Conservation (phyloP, 2,797 vertebrate genomes). For the Ciconia nigra region DNA sequence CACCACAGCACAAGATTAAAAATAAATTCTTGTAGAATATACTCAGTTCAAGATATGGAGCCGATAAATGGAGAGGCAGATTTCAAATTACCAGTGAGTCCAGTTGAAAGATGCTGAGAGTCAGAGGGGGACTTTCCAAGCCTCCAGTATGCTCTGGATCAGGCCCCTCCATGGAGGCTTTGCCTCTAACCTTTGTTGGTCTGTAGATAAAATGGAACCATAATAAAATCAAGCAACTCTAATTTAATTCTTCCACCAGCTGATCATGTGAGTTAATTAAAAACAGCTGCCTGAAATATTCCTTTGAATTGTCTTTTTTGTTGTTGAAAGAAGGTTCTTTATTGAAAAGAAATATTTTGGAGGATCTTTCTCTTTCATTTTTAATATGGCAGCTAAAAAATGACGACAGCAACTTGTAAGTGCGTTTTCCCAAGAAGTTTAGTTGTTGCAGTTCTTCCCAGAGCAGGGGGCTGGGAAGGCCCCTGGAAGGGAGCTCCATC, state of each 20-base stretch:
- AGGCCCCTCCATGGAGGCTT: not conserved
- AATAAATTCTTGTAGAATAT: not conserved
- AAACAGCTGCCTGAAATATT: not conserved
- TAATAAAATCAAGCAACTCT: not conserved
- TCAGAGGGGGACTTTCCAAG: not conserved
- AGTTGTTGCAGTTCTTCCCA: not conserved
- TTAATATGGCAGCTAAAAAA: not conserved
- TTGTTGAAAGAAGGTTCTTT: not conserved
- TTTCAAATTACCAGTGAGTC: not conserved
- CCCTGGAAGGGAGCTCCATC: not conserved
- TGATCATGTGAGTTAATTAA: not conserved
- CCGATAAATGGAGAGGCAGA: not conserved
- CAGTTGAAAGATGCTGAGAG: not conserved
- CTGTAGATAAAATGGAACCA: not conserved
- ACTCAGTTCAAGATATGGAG: not conserved
- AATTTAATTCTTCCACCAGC: constrained; percentile 54
- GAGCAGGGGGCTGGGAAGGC: not conserved
- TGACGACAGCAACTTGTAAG: not conserved
- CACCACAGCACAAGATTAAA: not conserved
- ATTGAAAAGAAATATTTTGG: not conserved
- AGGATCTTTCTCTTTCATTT: not conserved
- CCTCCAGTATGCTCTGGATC: not conserved
- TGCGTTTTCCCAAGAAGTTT: not conserved
- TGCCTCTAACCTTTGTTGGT: not conserved
- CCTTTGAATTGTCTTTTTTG: not conserved